Evolutionary conservation across 2,113 vertebrate species (phyloP).

Genomic region (Regulus satrapa): DNA sequence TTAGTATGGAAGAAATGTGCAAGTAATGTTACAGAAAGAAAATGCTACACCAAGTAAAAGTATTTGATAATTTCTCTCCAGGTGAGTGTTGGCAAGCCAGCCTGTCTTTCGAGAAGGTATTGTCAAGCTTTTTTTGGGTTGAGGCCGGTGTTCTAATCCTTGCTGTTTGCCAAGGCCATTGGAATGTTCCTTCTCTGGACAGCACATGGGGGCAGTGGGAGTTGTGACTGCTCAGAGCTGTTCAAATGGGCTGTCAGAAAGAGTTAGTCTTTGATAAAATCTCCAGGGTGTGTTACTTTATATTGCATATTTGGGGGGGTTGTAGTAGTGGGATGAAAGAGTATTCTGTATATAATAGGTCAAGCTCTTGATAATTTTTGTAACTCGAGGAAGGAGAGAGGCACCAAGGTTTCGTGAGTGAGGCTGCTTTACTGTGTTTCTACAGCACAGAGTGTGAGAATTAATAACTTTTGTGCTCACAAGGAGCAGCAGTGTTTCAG

Average conservation of each 20-base stretch:
- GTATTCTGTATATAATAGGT: neutral
- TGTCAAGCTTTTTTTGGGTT: neutral
- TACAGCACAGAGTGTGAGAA: neutral
- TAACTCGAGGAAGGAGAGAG: neutral
- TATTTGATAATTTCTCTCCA: neutral
- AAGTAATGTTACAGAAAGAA: neutral
- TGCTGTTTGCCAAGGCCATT: neutral
- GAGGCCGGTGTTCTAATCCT: neutral
- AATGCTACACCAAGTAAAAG: neutral
- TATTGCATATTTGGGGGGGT: neutral
- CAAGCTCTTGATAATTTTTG: neutral
- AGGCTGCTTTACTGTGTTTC: neutral
- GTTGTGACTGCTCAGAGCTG: neutral
- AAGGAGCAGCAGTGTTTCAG: neutral
- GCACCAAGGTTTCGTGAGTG: neutral
- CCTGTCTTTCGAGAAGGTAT: neutral
- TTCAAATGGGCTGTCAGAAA: neutral
- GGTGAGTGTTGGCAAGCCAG: neutral
- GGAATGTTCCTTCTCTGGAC: neutral
- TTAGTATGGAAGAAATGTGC: neutral
- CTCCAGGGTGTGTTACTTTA: neutral
- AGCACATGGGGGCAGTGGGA: fast-evolving
- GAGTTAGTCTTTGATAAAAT: neutral
- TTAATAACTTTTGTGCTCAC: neutral
- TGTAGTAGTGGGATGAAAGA: neutral